A percentile compares a stretch with the other conserved stretches of the same genome.
Conservation (phyloP, 2,113 vertebrate genomes). For the Grantiella picta region DNA sequence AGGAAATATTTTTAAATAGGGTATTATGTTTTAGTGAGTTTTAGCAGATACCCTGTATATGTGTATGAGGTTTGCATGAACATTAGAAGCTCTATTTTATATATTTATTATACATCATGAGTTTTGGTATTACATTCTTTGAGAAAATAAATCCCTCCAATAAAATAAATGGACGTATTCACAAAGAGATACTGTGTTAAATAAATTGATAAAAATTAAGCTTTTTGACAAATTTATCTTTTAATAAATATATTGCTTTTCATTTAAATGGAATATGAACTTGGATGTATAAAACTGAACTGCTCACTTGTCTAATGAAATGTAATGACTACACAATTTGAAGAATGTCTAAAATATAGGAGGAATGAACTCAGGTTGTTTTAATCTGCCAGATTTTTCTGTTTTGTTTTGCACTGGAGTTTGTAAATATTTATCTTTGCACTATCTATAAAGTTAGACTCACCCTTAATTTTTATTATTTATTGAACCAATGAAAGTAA, state of each 20-base stretch:
- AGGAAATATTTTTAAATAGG: background rate
- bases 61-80: background rate
- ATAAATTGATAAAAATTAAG: background rate
- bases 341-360: background rate
- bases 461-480: background rate
- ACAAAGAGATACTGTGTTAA: background rate
- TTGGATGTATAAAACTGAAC: background rate
- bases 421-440: background rate
- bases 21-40: background rate
- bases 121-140: background rate
- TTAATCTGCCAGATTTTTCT: background rate
- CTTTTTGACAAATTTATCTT: background rate
- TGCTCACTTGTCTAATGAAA: background rate
- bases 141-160: background rate
- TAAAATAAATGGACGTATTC: background rate
- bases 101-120: background rate
- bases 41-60: background rate
- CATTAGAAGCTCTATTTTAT: background rate
- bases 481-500: background rate
- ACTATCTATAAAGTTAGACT: background rate
- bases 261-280: background rate
- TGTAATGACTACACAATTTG: background rate
- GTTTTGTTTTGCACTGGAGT: background rate
- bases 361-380: background rate
- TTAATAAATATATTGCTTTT: background rate